Evolutionary conservation across 2,113 vertebrate species (phyloP).

Genomic region (Probosciger aterrimus): DNA sequence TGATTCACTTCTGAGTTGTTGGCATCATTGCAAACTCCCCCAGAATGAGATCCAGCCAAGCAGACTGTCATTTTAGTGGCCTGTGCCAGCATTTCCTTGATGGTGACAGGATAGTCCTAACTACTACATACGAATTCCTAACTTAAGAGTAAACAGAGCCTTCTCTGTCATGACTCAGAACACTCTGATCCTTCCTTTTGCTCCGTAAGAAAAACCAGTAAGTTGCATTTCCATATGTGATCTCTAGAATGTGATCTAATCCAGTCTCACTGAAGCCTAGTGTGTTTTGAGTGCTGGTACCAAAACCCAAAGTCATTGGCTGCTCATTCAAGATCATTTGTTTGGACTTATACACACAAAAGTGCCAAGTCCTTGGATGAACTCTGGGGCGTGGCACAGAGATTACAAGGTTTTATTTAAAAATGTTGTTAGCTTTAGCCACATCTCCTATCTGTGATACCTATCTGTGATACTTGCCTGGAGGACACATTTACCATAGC

Average conservation of each 20-base stretch:
- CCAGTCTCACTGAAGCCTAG: background rate
- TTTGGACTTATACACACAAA: background rate
- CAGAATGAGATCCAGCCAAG: slow-evolving; percentile 2
- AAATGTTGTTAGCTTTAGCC: background rate
- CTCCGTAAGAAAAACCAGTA: background rate
- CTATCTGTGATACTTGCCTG: background rate
- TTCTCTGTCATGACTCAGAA: background rate
- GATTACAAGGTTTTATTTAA: background rate
- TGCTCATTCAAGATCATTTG: background rate
- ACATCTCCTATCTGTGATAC: background rate
- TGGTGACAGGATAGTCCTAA: background rate
- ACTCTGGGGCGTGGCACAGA: background rate
- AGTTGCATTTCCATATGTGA: background rate
- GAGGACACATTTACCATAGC: background rate
- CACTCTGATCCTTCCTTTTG: background rate
- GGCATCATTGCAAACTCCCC: background rate
- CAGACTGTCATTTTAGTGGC: background rate
- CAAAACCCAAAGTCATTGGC: background rate
- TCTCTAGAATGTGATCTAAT: background rate
- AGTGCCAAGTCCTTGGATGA: background rate
- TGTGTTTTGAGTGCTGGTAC: background rate
- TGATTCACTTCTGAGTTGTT: background rate
- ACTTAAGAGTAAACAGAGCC: background rate
- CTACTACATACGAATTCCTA: background rate
- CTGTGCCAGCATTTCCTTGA: background rate